Evolutionary conservation across 2,113 vertebrate genomes (phyloP).

Genomic region (Oryzias melastigma): DNA sequence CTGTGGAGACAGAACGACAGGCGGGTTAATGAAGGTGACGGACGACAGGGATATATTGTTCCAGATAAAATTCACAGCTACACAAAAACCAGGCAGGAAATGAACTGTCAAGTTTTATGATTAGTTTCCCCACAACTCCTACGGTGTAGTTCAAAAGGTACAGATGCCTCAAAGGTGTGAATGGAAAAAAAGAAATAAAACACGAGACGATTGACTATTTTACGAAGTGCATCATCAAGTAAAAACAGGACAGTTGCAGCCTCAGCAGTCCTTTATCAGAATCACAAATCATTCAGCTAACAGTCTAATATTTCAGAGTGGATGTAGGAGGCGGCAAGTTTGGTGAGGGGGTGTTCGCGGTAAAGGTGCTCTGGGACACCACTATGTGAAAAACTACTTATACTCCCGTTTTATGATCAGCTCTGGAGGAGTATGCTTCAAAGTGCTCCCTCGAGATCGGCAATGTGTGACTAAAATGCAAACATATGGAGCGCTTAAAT

Average conservation of each 20-base stretch:
- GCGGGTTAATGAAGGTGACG: conserved; percentile 28
- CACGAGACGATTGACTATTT: no score
- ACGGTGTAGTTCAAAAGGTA: background rate
- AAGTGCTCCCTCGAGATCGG: conserved; percentile 72
- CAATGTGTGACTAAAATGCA: conserved; percentile 80
- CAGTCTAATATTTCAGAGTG: conserved; percentile 1
- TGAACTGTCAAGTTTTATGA: background rate
- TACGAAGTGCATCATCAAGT: background rate
- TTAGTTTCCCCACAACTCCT: conserved; percentile 5
- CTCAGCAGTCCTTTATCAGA: no score
- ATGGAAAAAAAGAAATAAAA: background rate
- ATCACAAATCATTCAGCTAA: no score
- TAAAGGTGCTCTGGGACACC: conserved; percentile 54
- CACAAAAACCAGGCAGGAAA: background rate
- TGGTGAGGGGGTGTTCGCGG: conserved; percentile 17
- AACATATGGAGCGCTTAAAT: conserved; percentile 79
- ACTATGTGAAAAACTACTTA: conserved; percentile 74
- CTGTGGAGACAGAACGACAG: conserved; percentile 74
- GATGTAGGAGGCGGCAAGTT: conserved; percentile 47
- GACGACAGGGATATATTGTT: no score
- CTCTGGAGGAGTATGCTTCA: conserved; percentile 73
- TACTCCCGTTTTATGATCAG: conserved; percentile 75
- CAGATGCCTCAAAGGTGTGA: background rate
- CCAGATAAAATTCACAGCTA: no score
- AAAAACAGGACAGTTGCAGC: background rate